phyloP scores from a whole-genome alignment of 2,113 vertebrate genomes.

The Cryptomyrus ogoouensis region DNA sequence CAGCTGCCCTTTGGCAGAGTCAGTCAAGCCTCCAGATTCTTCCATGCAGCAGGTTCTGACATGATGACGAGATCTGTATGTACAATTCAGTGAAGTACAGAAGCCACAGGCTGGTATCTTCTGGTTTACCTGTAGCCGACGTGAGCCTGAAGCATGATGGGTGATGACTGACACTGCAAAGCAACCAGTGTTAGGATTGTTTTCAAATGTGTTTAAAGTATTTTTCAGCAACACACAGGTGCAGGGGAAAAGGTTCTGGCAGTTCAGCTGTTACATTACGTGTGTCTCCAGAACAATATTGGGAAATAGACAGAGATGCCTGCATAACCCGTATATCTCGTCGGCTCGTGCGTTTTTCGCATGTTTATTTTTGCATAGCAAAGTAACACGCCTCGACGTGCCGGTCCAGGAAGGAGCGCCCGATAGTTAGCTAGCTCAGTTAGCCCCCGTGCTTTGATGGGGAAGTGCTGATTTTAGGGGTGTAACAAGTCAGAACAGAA shows the following conservation, averaged over 20 bases:
- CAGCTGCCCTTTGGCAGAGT: not conserved
- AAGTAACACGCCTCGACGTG: not conserved
- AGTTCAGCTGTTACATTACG: not conserved
- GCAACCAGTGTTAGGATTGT: not conserved
- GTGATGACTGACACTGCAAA: not conserved
- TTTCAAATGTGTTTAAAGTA: not conserved
- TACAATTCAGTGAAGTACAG: not conserved
- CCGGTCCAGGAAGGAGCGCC: not conserved
- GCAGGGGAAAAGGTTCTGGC: not conserved
- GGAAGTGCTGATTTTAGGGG: not conserved
- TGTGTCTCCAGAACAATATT: not conserved
- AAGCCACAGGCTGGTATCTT: not conserved
- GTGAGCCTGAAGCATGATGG: not conserved
- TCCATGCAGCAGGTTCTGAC: not conserved
- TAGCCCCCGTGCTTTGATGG: not conserved
- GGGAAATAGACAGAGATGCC: not conserved
- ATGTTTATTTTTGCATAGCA: not conserved
- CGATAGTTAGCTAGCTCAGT: not conserved
- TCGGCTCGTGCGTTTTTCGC: not conserved
- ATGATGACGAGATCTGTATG: not conserved
- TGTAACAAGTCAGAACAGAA: not conserved
- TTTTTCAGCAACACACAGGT: not conserved
- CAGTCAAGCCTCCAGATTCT: not conserved
- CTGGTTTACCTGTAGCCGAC: not conserved
- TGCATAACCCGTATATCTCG: not conserved